Base-by-base conservation (phyloP, 2,113 vertebrate species). In the Chamaea fasciata region DNA sequence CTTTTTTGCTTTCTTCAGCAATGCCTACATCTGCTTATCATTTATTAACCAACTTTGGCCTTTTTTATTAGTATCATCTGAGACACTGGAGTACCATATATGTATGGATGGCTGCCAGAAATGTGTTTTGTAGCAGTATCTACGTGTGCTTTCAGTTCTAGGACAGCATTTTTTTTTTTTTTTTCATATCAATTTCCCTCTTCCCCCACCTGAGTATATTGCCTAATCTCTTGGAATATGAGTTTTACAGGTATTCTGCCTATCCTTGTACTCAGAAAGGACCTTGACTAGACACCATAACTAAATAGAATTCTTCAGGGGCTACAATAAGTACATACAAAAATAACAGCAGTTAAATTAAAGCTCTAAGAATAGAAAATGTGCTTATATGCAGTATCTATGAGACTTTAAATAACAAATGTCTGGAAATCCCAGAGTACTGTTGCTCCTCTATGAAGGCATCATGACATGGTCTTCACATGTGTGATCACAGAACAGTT, bases 21-120 rank as follows among this genome's bases (percentile, higher is more conserved):
- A 37, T 71, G n/a, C 39, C 47, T 88, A 52, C 79, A 95, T 96
- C 75, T 93, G 85, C 76, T 96, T 52, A 91, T 81, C 30, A 70
- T 90, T 88, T 91, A 75, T 85, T 93, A 88, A 75, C 15, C 77
- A 92, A 87, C n/a, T 85, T 28, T 37, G 77, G 23, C 37, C 39
- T 41, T 73, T 68, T 71, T 87, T 85, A 80, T 80, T 91, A 59
- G 19, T 56, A 90, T 67, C 17, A 13, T 86, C 87, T 88, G 82
- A 85, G 87, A 63, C 53, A 53, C n/a, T 63, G 27, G 78, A 91
- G 64, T 70, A 91, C 71, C 64, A 70, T 50, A 24, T 56, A 91
- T 65, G 55, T 68, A 42, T 79, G 75, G 75, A 95, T 67, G 35
- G 55, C 42, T 95, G 87, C 91, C 94, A 94, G 55, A 46, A 95